Evolutionary conservation across 2,888 invertebrate genomes (phyloP), one percentile per base, ranked within the genome.

Genomic region (Leucozona laternaria): DNA sequence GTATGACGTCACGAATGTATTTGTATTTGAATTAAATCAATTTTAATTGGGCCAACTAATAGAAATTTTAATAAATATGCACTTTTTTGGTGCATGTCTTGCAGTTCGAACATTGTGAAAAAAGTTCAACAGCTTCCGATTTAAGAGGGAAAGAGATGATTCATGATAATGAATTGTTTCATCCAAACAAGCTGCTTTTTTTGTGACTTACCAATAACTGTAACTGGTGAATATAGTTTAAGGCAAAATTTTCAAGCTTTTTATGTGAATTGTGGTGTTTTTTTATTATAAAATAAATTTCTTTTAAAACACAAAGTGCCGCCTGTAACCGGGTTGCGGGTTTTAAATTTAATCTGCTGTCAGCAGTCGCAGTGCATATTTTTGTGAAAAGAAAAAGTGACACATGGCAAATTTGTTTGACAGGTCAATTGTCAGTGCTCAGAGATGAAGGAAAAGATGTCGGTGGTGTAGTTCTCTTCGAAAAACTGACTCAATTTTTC

Each of bases 1-100:
- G 2, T 13, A 62, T 85, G 78, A 20, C 85, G 81, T 85, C 85
- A 85, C n/a, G 20, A 45, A 72, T 80, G 79, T 17, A 70, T 28
- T 83, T 75, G 15, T 8, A 28, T 15, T 71, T 11, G 13, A 50
- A 28, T 37, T 0, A 5, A 43, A 3, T 10, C 5, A 10, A 25
- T 34, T 50, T 5, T 8, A 66, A 48, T 6, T 66, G 34, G 22
- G 17, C 8, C 50, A 37, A 34, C 48, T 37, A 66, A 22, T 50
- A 1, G n/a, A n/a, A 11, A 22, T 15, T 10, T 37, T 5, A 15
- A 25, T 6, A 17, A 50, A 37, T 34, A n/a, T 68, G 68, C 34
- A 53, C 3, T 37, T 68, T 68, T 66, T 37, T 34, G n/a, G 7
- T 66, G 48, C 31, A 48, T 34, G 17, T 6, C 4, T 13, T 6